Base-by-base conservation (phyloP, 1,140 invertebrate genomes). In the Ridgeia piscesae region DNA sequence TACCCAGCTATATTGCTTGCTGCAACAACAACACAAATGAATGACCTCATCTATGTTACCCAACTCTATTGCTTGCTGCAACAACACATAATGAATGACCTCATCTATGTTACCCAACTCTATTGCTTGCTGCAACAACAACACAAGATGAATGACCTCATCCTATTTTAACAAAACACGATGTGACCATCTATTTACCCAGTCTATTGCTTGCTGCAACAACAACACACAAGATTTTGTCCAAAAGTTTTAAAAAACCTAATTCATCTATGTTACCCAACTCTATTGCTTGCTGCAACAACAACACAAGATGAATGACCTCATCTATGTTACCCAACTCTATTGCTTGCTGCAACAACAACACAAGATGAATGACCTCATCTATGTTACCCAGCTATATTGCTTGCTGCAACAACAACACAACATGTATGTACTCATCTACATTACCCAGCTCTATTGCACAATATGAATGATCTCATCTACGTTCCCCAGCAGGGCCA, bases 1-100 rank as follows among this genome's bases (percentile, higher is more conserved):
- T 97, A 0, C 98, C 99, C 92, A 99, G 96, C 96, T 98, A 97
- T 95, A 98, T 97, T 42, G 99, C 99, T 95, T 98, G 96, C 97
- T 98, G 94, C 27, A 95, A 95, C 93, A 92, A 94, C 94, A 94
- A 94, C 92, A 92, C 58, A n/a, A n/a, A n/a, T n/a, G n/a, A n/a
- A n/a, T n/a, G n/a, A n/a, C 97, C 94, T 98, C 98, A 96, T 99
- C 99, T 94, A 98, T 98, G 95, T 97, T 97, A n/a, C n/a, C 99
- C 92, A 99, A 96, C 96, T 98, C 97, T 95, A 98, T 97, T 42
- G 99, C 99, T 95, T 98, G 96, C 97, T 98, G 94, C 27, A 95
- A 95, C 93, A 94, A 94, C 92, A 92, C 58, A n/a, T n/a, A n/a
- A n/a, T n/a, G n/a, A n/a, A n/a, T n/a, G n/a, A n/a, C 97, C 94